A percentile compares a stretch with the other conserved stretches of the same genome.
Evolutionary conservation across 1,140 invertebrate genomes (phyloP).

Genomic region (Anastatus disparis): DNA sequence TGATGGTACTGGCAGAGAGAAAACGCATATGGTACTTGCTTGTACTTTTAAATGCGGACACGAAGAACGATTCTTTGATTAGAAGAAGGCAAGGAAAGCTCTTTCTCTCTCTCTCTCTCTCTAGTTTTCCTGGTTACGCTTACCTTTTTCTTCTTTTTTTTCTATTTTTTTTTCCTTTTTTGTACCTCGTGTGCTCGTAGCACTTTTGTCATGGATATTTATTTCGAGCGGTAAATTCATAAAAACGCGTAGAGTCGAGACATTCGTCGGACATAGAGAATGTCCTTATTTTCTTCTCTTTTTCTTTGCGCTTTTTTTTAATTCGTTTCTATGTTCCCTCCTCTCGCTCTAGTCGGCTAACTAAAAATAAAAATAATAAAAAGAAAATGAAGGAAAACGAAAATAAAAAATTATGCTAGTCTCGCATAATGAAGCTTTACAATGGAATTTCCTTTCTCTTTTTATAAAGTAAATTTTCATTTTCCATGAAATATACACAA

Average conservation of each 20-base stretch:
- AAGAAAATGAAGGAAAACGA: no score
- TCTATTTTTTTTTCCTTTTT: no score
- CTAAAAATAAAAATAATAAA: no score
- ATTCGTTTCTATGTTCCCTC: background rate
- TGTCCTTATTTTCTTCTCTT: conserved; percentile 13
- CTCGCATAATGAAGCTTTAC: conserved; percentile 19
- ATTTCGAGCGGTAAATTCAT: conserved; percentile 30
- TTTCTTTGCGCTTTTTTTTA: background rate
- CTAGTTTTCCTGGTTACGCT: no score
- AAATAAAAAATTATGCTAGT: background rate
- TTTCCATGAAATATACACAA: no score
- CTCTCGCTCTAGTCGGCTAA: background rate
- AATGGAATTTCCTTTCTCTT: background rate
- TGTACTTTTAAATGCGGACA: no score
- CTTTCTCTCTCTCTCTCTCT: conserved; percentile 3
- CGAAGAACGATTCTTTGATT: conserved; percentile 62
- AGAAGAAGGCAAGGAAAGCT: conserved; percentile 49
- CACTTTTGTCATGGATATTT: conserved; percentile 30
- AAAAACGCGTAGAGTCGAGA: background rate
- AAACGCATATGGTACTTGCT: no score
- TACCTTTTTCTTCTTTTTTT: no score
- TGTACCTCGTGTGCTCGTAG: no score
- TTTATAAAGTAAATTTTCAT: conserved; percentile 11
- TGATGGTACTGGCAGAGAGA: no score
- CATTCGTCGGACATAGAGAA: background rate